These are phyloP conservation scores for Habroteleia sp. DNA, from an alignment of 2,888 invertebrate species.

Conservation along the genomic window DNA sequence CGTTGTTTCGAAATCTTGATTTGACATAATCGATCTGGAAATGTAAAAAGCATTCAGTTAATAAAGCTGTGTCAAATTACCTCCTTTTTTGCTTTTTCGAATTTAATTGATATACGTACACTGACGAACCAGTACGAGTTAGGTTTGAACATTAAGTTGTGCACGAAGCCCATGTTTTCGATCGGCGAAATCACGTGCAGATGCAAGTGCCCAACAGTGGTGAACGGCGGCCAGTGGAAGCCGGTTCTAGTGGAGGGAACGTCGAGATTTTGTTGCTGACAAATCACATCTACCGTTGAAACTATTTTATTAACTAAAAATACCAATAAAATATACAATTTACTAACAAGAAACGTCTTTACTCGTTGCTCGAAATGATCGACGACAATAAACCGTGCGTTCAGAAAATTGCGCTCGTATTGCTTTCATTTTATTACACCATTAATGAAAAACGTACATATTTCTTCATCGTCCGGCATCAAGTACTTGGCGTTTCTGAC, in stretches of 20 bases:
- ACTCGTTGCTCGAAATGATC: too few relatives aligned
- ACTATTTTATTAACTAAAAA: conserved; percentile 87
- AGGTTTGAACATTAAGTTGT: conserved; percentile 86
- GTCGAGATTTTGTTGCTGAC: conserved; percentile 82
- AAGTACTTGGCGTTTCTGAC: conserved; percentile 88
- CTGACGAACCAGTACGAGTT: conserved; percentile 91
- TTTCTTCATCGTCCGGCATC: conserved; percentile 84
- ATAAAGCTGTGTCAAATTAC: too few relatives aligned
- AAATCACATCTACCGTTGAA: conserved; percentile 82
- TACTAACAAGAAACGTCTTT: too few relatives aligned
- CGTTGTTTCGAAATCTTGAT: conserved; percentile 79
- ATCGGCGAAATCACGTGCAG: conserved; percentile 92
- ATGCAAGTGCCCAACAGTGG: conserved; percentile 90
- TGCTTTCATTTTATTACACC: too few relatives aligned
- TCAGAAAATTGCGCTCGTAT: too few relatives aligned
- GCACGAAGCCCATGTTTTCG: conserved; percentile 86
- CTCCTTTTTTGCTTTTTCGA: too few relatives aligned
- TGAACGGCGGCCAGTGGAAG: conserved; percentile 96
- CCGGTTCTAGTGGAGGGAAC: conserved; percentile 84
- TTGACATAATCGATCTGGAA: conserved; percentile 83
- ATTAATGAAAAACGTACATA: conserved; percentile 39
- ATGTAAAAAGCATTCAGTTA: conserved; percentile 46
- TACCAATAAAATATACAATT: too few relatives aligned
- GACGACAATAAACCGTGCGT: too few relatives aligned
- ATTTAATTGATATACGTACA: too few relatives aligned